Evolutionary conservation across 2,113 vertebrate species (phyloP).

Genomic region (Aspiorhynchus laticeps): DNA sequence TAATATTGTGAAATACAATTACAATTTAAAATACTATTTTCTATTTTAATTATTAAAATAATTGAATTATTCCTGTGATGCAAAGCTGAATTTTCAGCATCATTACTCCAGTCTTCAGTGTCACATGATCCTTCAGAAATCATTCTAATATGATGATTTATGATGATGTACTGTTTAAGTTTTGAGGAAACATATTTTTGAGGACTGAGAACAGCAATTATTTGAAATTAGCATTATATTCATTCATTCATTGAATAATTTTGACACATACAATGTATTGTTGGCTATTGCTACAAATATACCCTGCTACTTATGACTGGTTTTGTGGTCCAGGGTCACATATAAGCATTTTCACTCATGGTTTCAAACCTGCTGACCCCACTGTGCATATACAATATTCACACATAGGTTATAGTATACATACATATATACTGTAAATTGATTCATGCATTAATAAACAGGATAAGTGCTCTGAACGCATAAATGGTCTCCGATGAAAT

Average conservation of each 20-base stretch:
- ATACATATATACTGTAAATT: background rate
- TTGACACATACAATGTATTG: too few relatives aligned
- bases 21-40: background rate
- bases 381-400: background rate
- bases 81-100: background rate
- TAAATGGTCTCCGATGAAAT: slow-evolving; percentile 19
- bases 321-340: too few relatives aligned
- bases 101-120: background rate
- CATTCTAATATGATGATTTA: too few relatives aligned
- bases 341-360: background rate
- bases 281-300: too few relatives aligned
- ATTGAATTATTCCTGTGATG: background rate
- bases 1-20: background rate
- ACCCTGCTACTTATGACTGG: too few relatives aligned
- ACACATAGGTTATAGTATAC: background rate
- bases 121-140: too few relatives aligned
- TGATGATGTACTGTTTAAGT: background rate
- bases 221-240: too few relatives aligned
- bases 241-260: too few relatives aligned
- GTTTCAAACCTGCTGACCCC: background rate
- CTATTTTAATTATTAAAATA: background rate
- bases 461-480: background rate
- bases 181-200: background rate
- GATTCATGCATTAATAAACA: slow-evolving; percentile 30
- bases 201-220: too few relatives aligned